Conservation (phyloP, 2,888 invertebrate genomes). For the Drosophila meridionalis region DNA sequence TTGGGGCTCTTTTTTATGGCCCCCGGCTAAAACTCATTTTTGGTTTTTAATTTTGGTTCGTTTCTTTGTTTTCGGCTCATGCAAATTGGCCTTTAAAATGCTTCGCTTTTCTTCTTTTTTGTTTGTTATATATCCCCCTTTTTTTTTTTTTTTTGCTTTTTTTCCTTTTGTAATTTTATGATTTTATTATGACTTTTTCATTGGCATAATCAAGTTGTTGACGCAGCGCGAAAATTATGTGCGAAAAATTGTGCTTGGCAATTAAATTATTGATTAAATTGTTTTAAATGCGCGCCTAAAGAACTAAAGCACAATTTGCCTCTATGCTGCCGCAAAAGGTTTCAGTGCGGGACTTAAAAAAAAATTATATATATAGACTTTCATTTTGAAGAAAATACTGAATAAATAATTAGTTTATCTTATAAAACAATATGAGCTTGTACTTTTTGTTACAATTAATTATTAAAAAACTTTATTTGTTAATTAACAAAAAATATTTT, state of each 20-base stretch:
- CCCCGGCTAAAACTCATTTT: conserved; percentile 22
- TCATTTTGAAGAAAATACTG: too few relatives aligned
- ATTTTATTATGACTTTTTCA: conserved; percentile 49
- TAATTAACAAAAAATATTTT: too few relatives aligned
- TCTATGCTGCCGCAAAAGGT: neutral
- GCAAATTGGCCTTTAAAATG: conserved; percentile 52
- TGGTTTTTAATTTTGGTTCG: conserved; percentile 12
- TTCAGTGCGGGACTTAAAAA: neutral
- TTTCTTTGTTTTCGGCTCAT: conserved; percentile 38
- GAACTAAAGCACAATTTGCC: neutral
- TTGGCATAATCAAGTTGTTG: conserved; percentile 42
- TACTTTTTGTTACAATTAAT: too few relatives aligned
- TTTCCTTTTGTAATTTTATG: conserved; percentile 19
- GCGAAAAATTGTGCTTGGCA: conserved; percentile 39
- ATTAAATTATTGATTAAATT: conserved; percentile 54
- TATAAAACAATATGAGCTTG: neutral
- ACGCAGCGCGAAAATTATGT: conserved; percentile 39
- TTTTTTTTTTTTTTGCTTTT: neutral
- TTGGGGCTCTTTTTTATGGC: conserved; percentile 25
- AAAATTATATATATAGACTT: neutral
- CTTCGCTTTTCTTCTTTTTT: neutral
- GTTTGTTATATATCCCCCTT: neutral
- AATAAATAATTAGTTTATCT: neutral
- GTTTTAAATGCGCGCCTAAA: conserved; percentile 1
- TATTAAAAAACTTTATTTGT: too few relatives aligned